Conservation (phyloP, 2,797 vertebrate genomes). For the Orientallactaga sibirica region DNA sequence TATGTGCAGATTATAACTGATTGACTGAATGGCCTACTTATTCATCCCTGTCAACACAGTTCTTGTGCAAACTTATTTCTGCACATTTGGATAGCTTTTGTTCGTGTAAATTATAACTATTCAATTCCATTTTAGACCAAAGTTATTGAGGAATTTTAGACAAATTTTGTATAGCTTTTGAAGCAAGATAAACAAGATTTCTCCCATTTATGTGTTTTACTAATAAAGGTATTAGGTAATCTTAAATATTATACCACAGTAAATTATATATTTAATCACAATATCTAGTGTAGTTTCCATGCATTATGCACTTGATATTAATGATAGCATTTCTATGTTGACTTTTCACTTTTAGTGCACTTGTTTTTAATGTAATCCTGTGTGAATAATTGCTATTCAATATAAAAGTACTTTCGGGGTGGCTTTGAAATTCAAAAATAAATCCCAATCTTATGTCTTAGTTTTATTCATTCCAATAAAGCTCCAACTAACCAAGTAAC, state of each 20-base stretch:
- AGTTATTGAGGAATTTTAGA: background rate
- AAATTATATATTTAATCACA: constrained; percentile 48
- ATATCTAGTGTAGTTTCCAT: background rate
- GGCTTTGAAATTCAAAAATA: constrained; percentile 25
- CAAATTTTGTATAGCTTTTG: background rate
- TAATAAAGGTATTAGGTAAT: background rate
- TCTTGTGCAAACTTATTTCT: background rate
- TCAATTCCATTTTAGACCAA: background rate
- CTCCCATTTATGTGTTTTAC: background rate
- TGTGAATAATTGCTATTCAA: constrained; percentile 38
- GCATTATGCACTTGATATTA: constrained; percentile 23
- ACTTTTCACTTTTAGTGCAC: constrained; percentile 29
- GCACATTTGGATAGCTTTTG: constrained; percentile 15
- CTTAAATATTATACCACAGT: background rate
- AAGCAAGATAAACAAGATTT: background rate
- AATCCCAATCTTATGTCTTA: background rate
- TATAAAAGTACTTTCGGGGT: constrained; percentile 3
- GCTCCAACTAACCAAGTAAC: background rate
- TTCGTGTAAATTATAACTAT: background rate
- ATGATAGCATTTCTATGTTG: background rate
- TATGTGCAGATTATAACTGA: background rate
- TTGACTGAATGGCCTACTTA: background rate
- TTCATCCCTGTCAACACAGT: background rate
- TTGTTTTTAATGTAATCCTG: constrained; percentile 25
- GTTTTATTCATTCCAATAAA: constrained; percentile 8